Evolutionary conservation across 2,888 invertebrate genomes (phyloP).

Genomic region (Lycia hirtaria): DNA sequence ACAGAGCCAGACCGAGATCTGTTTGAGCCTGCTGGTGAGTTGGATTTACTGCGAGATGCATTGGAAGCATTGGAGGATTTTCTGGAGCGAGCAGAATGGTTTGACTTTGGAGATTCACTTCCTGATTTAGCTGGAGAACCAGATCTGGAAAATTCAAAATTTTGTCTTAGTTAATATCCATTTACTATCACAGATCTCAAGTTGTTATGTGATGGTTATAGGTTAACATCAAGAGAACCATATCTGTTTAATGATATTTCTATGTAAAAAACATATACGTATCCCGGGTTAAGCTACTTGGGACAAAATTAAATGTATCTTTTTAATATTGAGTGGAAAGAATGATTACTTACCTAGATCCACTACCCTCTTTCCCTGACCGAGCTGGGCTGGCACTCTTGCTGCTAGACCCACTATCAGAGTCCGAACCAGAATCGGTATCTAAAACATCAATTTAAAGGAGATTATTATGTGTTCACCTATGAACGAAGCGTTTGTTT

Average conservation of each 20-base stretch:
- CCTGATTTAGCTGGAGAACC: conserved; percentile 72
- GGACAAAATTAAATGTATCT: no score
- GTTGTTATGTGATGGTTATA: no score
- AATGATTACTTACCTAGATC: conserved; percentile 60
- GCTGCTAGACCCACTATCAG: conserved; percentile 79
- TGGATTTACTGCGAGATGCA: conserved; percentile 75
- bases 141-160: conserved; percentile 59
- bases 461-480: no score
- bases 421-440: conserved; percentile 79
- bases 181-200: no score
- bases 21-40: conserved; percentile 72
- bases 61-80: conserved; percentile 71
- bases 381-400: conserved; percentile 75
- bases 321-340: background rate
- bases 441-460: conserved; percentile 50
- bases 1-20: conserved; percentile 76
- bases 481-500: background rate
- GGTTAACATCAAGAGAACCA: no score
- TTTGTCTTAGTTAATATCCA: background rate
- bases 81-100: conserved; percentile 62
- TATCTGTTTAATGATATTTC: no score
- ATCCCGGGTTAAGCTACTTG: no score
- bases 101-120: conserved; percentile 77
- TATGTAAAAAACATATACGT: no score
- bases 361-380: conserved; percentile 72